phyloP scores from a whole-genome alignment of 2,888 invertebrate genomes.

The Chironomus tentans region DNA sequence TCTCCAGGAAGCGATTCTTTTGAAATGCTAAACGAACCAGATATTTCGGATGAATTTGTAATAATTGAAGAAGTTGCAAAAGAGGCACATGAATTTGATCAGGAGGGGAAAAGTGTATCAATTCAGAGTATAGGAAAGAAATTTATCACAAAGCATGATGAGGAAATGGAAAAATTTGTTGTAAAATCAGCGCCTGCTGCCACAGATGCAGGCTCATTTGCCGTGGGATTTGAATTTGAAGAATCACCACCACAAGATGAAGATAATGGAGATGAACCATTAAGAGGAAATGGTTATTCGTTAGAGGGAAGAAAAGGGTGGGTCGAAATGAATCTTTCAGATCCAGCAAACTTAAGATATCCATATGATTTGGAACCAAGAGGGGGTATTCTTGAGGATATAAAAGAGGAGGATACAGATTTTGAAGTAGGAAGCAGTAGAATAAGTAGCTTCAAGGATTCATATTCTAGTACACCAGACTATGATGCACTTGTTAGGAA shows the following conservation, averaged over 20 bases:
- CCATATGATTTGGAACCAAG: conserved; percentile 68
- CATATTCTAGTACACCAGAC: conserved; percentile 85
- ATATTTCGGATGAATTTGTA: conserved; percentile 78
- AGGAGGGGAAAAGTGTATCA: conserved; percentile 70
- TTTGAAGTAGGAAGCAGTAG: conserved; percentile 69
- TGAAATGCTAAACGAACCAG: conserved; percentile 78
- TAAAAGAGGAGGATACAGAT: conserved; percentile 87
- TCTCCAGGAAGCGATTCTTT: conserved; percentile 74
- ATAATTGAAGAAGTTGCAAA: conserved; percentile 81
- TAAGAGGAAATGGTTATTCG: conserved; percentile 47
- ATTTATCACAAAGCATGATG: conserved; percentile 53
- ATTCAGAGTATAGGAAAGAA: conserved; percentile 47
- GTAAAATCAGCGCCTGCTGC: conserved; percentile 60
- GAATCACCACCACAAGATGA: conserved; percentile 49
- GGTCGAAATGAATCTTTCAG: conserved; percentile 79
- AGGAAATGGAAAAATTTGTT: conserved; percentile 57
- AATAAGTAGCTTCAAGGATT: conserved; percentile 72
- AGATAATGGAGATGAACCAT: conserved; percentile 34
- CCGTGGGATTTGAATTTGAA: conserved; percentile 61
- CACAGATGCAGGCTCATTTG: conserved; percentile 49
- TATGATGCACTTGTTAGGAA: conserved; percentile 76
- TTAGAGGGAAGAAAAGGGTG: conserved; percentile 73
- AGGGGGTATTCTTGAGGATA: conserved; percentile 79
- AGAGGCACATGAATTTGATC: conserved; percentile 73
- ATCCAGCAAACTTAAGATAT: conserved; percentile 51